Base-by-base conservation (phyloP, 92 coral and sea anemone species). In the Phenganax subtilis region DNA sequence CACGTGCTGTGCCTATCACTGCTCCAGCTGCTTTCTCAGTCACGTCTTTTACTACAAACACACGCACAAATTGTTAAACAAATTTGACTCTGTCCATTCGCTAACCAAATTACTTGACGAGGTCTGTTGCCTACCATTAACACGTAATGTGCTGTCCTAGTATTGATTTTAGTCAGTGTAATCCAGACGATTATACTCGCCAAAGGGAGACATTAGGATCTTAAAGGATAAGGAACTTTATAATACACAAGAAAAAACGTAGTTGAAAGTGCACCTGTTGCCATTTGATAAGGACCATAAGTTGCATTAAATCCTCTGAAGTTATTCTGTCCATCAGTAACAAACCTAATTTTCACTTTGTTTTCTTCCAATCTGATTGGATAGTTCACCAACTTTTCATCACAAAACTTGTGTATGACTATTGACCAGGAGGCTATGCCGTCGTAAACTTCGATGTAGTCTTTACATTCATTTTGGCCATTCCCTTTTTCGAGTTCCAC, bases 1-100 rank as follows among this genome's bases (percentile, higher is more conserved):
- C 97, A 66, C 98, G 91, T 16, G 98, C 91, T 6, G 98, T 87
- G 11, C 98, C 97, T 55, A 94, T 94, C 89, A 94, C 92, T 30
- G 91, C 92, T 14, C 94, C 98, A 3, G 98, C 91, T 54, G 91
- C 89, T 54, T 90, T 93, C 54, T 86, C 87, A 37, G 87, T 85
- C 44, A 84, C 57, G 7, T 85, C 84, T 16, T 63, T 82, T 52
- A 31, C 90, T 87, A 81, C 25, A 20, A 20, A 20, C 25, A 20
- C 25, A 20, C 25, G 25, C 25, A 20, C 25, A 20, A 20, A 20
- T 20, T 20, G 25, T 20, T 20, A 20, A 20, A 20, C 25, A 20
- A 20, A 20, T 20, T 20, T 20, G 25, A 20, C 25, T 20, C 25
- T 20, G 25, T 20, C 25, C 25, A 20, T 20, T 20, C 25, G 25